Evolutionary conservation across 1,140 invertebrate genomes (phyloP).

Genomic region (Bombus ignitus): DNA sequence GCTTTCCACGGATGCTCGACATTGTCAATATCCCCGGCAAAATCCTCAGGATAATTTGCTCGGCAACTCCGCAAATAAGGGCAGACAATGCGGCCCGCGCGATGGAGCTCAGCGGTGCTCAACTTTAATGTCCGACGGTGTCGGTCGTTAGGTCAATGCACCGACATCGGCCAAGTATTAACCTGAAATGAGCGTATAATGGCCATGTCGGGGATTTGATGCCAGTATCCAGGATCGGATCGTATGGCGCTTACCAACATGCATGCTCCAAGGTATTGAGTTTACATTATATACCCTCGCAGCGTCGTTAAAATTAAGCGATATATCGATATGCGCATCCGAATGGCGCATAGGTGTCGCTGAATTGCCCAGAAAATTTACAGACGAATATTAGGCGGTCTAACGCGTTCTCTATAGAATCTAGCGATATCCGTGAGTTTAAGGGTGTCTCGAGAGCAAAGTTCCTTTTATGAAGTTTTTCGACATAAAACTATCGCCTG

Average conservation of each 20-base stretch:
- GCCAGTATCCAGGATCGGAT: slow-evolving; percentile 56
- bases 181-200: slow-evolving; percentile 70
- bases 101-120: slow-evolving; percentile 45
- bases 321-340: slow-evolving; percentile 62
- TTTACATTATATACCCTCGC: slow-evolving; percentile 61
- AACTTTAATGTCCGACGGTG: slow-evolving; percentile 57
- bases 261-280: slow-evolving; percentile 61
- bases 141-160: slow-evolving; percentile 66
- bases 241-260: slow-evolving; percentile 55
- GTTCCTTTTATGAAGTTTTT: no score
- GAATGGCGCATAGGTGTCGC: not conserved
- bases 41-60: slow-evolving; percentile 51
- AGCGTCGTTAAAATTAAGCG: slow-evolving; percentile 66
- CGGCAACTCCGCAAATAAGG: slow-evolving; percentile 46
- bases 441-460: no score
- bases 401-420: not conserved
- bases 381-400: not conserved
- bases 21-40: slow-evolving; percentile 20
- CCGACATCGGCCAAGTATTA: slow-evolving; percentile 67
- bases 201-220: slow-evolving; percentile 67
- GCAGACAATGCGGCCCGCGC: slow-evolving; percentile 47
- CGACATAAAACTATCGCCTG: no score
- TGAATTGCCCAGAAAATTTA: not conserved
- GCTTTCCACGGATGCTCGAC: not conserved
- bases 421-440: not conserved